Evolutionary conservation across 2,888 invertebrate genomes (phyloP), one percentile per base, ranked within the genome.

Genomic region (Cephus rjabovi): DNA sequence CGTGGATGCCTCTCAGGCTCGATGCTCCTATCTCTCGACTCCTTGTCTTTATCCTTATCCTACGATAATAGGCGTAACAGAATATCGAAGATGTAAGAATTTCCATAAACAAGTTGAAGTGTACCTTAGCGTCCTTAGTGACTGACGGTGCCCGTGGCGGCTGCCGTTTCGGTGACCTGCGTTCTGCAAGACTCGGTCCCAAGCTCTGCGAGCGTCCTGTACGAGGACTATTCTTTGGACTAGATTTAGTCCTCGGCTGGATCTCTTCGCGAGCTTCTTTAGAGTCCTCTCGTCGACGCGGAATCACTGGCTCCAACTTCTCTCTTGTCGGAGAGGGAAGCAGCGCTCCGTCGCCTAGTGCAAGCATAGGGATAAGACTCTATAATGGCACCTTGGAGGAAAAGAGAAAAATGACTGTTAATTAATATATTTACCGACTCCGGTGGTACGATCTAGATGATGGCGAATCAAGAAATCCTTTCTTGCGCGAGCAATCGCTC

Each of bases 121-220:
- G 23, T 71, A 89, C 90, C 89, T 90, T 91, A 15, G 86, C 85
- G 76, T 91, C 91, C 85, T 91, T 91, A 71, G 88, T 87, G 79
- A 90, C 89, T 31, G 90, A 90, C 1, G 90, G 88, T 69, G 91
- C 88, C 34, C 90, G 87, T 15, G 90, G 87, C 75, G 95, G 94
- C 87, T 96, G 95, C 83, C 96, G 95, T 88, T 96, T 96, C 35
- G 97, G 96, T 76, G 97, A 97, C 84, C 94, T 93, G 92, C 95
- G 95, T 88, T 95, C 95, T 76, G 93, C 92, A 83, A 93, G 93
- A 79, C 92, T 93, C 74, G 95, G 95, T 82, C 95, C 95, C 86
- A 95, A 95, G 80, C 95, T 95, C 91, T 95, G 95, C 79, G 95
- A 95, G 87, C 95, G 94, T 90, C 93, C 93, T 83, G 93, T 92